A percentile compares a stretch with the other conserved stretches of the same genome.
Conservation (phyloP, 2,888 invertebrate genomes). For the Camponotus fellah region DNA sequence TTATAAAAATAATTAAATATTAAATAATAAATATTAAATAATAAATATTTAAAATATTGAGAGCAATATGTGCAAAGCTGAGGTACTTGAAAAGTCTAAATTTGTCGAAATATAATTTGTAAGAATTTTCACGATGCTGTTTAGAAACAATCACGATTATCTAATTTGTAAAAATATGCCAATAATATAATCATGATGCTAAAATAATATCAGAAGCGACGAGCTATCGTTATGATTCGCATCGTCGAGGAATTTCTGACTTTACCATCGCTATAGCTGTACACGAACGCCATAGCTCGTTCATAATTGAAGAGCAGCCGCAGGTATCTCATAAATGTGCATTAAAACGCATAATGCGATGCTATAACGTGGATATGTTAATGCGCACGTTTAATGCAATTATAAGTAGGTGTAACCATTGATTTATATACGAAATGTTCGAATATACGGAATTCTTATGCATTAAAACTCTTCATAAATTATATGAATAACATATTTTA, state of each 20-base stretch:
- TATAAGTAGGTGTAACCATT: background rate
- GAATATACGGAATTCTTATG: background rate
- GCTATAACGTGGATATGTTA: background rate
- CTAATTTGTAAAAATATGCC: background rate
- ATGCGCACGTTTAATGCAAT: background rate
- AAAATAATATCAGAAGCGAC: background rate
- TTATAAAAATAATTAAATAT: background rate
- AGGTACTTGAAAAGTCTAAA: background rate
- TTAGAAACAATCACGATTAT: background rate
- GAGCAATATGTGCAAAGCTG: background rate
- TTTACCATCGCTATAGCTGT: constrained; percentile 26
- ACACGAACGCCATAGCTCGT: constrained; percentile 12
- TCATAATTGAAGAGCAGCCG: constrained; percentile 37
- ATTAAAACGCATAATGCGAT: constrained; percentile 3
- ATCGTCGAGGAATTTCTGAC: constrained; percentile 19
- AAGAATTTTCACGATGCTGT: background rate
- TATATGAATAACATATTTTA: background rate
- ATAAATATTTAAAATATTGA: background rate
- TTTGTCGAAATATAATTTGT: background rate
- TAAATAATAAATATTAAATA: no score
- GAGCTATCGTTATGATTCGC: background rate
- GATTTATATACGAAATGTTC: background rate
- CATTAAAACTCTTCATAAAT: background rate
- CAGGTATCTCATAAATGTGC: constrained; percentile 37
- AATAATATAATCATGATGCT: background rate